phyloP scores from a whole-genome alignment of 1,140 invertebrate species.

The Psilanteris sp. region DNA sequence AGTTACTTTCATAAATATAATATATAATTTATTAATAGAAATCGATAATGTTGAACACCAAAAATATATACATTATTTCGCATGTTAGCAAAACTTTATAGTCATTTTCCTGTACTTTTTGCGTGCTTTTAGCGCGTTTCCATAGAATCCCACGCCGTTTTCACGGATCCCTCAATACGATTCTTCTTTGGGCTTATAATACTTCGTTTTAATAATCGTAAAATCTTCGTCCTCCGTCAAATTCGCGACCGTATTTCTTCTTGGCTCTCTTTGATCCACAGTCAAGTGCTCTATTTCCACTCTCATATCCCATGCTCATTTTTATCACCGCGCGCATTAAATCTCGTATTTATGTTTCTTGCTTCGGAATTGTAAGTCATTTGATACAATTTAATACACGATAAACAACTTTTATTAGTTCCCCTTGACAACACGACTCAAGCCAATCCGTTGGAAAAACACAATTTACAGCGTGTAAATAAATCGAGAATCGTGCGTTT shows the following conservation, averaged over 20 bases:
- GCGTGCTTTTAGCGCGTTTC: no score
- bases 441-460: conserved; percentile 41
- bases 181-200: conserved; percentile 13
- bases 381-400: conserved; percentile 56
- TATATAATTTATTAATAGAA: no score
- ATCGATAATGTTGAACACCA: no score
- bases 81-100: no score
- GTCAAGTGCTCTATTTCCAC: conserved; percentile 31
- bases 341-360: conserved; percentile 47
- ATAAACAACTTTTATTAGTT: conserved; percentile 59
- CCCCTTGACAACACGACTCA: conserved; percentile 34
- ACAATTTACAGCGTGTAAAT: conserved; percentile 51
- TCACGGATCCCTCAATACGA: background rate
- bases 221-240: conserved; percentile 5
- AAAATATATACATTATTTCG: no score
- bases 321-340: conserved; percentile 43
- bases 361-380: conserved; percentile 44
- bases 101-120: no score
- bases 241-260: conserved; percentile 13
- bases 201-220: conserved; percentile 37
- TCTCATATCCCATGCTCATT: conserved; percentile 19
- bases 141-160: no score
- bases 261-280: conserved; percentile 6
- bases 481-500: conserved; percentile 33
- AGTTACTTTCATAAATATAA: no score